Conservation (phyloP, 2,797 vertebrate species). For the Parotocinclus haroldoi region DNA sequence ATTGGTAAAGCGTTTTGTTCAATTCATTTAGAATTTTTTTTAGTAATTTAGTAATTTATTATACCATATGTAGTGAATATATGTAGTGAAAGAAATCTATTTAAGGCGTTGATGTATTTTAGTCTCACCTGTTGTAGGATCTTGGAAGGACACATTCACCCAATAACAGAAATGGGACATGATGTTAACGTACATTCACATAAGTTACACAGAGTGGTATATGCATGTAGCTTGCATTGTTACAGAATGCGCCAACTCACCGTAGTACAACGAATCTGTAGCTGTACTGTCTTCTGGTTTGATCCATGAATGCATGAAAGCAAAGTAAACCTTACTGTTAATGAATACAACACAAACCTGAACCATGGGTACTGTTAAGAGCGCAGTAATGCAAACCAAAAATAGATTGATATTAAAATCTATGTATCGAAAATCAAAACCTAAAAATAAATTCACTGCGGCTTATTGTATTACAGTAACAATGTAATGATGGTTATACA, state of each 20-base stretch:
- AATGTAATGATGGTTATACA: no score
- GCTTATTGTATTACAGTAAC: no score
- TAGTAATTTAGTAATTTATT: no score
- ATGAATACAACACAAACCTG: background rate
- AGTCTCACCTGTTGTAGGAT: conserved; percentile 65
- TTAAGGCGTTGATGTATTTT: conserved; percentile 2
- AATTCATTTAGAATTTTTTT: no score
- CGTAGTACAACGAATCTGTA: conserved; percentile 68
- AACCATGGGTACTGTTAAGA: no score
- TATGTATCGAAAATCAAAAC: no score
- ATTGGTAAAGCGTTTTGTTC: no score
- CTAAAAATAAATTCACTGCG: no score
- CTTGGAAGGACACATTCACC: conserved; percentile 46
- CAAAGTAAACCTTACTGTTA: conserved; percentile 12
- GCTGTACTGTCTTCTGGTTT: conserved; percentile 50
- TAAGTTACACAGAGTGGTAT: background rate
- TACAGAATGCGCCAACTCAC: conserved; percentile 55
- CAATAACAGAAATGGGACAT: conserved; percentile 7
- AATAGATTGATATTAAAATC: no score
- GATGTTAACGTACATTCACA: background rate
- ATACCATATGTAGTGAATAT: no score
- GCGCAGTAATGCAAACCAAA: no score
- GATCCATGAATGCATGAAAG: conserved; percentile 7
- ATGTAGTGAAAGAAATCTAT: no score
- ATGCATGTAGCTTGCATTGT: background rate